Evolutionary conservation across 2,797 vertebrate species (phyloP).

Genomic region (Macropus fuliginosus): DNA sequence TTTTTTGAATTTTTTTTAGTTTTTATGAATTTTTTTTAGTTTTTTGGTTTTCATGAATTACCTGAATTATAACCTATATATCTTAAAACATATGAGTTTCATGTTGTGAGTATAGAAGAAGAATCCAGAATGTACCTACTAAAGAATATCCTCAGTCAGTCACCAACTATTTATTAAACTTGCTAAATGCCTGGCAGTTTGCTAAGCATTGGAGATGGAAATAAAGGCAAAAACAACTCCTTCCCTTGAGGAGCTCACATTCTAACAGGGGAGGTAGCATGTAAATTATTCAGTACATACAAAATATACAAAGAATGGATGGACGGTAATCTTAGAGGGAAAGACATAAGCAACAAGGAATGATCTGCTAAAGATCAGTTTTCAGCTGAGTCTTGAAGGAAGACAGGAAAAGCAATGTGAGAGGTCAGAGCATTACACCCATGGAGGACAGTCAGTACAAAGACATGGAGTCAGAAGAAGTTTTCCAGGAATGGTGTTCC

Average conservation of each 20-base stretch:
- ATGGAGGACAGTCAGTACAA: neutral
- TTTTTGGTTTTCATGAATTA: neutral
- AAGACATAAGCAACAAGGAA: neutral
- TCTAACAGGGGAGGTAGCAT: neutral
- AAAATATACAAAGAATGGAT: neutral
- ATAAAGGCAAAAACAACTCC: neutral
- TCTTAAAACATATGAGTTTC: neutral
- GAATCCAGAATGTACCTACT: neutral
- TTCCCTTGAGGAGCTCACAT: neutral
- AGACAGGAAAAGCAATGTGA: neutral
- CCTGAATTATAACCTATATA: neutral
- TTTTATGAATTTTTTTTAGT: too few relatives aligned
- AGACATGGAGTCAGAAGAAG: neutral
- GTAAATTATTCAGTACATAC: neutral
- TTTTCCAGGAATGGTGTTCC: neutral
- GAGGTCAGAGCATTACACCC: neutral
- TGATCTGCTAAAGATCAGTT: neutral
- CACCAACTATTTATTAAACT: neutral
- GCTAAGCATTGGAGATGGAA: neutral
- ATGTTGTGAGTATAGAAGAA: neutral
- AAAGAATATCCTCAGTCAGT: neutral
- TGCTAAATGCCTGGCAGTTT: neutral
- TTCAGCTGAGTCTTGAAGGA: neutral
- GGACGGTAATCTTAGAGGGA: neutral
- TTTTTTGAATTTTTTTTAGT: neutral